Conservation (phyloP, 2,113 vertebrate genomes). For the Platanista minor region DNA sequence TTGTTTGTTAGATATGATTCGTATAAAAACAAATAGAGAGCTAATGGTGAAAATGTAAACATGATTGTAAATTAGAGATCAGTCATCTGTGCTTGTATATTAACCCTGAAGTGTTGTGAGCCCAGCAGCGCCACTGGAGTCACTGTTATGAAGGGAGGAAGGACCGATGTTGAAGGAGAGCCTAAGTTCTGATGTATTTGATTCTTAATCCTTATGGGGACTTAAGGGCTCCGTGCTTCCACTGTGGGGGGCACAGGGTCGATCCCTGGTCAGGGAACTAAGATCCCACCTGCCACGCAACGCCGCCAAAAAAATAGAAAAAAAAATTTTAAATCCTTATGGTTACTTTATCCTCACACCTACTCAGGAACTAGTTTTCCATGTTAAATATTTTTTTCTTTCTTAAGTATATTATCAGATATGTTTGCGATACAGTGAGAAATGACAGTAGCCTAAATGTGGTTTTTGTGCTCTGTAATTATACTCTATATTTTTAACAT, state of each 20-base stretch:
- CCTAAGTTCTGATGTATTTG: not conserved
- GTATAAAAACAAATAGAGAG: not conserved
- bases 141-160: not conserved
- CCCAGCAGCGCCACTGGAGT: not conserved
- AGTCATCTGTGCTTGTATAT: not conserved
- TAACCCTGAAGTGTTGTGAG: not conserved
- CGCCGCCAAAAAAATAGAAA: no score
- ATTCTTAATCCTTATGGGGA: not conserved
- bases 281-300: no score
- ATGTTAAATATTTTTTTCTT: not conserved
- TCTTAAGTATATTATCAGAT: not conserved
- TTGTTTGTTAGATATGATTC: not conserved
- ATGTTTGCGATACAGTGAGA: not conserved
- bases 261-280: no score
- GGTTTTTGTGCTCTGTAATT: not conserved
- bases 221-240: no score
- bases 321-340: not conserved
- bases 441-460: not conserved
- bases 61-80: not conserved
- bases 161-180: not conserved
- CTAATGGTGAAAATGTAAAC: not conserved
- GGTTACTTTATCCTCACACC: not conserved
- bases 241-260: no score
- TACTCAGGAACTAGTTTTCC: not conserved
- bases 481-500: not conserved